A percentile compares a stretch with the other conserved stretches of the same genome.
These are phyloP conservation scores for Aphidoletes aphidimyza DNA, from an alignment of 2,888 invertebrate genomes.

Conservation along the genomic window DNA sequence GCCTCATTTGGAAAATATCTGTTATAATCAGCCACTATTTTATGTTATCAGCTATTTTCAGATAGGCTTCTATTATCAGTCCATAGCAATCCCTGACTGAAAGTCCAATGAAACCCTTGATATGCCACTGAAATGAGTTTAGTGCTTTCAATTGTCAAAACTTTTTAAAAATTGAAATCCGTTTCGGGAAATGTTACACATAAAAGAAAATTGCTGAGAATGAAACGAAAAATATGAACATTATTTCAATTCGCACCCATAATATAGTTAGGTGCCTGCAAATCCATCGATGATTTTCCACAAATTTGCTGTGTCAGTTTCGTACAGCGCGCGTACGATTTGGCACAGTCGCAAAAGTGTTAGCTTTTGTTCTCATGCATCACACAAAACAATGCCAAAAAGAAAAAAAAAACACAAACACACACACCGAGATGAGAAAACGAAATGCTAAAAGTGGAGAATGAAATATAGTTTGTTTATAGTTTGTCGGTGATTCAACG, in stretches of 20 bases:
- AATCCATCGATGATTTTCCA: neutral
- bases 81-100: too few relatives aligned
- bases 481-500: constrained; percentile 39
- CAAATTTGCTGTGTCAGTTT: too few relatives aligned
- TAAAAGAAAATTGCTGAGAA: neutral
- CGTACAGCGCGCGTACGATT: too few relatives aligned
- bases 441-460: neutral
- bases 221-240: too few relatives aligned
- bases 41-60: too few relatives aligned
- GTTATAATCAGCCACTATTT: too few relatives aligned
- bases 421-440: neutral
- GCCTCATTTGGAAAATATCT: too few relatives aligned
- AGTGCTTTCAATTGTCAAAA: constrained; percentile 29
- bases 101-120: too few relatives aligned
- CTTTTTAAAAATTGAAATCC: constrained; percentile 39
- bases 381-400: neutral
- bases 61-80: too few relatives aligned
- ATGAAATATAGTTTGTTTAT: constrained; percentile 44
- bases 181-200: neutral
- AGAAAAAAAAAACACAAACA: too few relatives aligned
- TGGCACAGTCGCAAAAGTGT: neutral
- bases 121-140: constrained; percentile 8
- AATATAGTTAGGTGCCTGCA: constrained; percentile 15
- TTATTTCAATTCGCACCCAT: neutral
- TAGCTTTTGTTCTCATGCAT: neutral